phyloP scores from a whole-genome alignment of 2,888 invertebrate species.

The Hetaerina titia region DNA sequence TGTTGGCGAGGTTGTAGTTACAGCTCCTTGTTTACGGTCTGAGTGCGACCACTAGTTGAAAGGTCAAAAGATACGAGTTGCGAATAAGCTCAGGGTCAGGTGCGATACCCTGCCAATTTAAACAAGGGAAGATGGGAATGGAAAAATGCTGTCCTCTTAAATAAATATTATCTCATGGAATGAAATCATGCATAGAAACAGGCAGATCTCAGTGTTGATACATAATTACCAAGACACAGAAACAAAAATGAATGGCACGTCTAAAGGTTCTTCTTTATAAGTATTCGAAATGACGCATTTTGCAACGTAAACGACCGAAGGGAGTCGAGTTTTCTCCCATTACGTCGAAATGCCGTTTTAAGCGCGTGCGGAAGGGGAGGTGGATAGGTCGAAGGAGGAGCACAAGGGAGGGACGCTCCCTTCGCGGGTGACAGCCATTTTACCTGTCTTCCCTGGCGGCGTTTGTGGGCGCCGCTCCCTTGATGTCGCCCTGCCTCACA shows the following conservation, averaged over 20 bases:
- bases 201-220: no score
- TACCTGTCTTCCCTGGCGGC: conserved; percentile 13
- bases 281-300: background rate
- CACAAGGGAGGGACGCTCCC: background rate
- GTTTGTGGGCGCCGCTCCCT: conserved; percentile 20
- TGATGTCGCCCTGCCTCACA: background rate
- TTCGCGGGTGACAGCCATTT: background rate
- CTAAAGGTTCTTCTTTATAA: background rate
- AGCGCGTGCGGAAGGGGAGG: background rate
- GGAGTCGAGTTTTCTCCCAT: background rate
- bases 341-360: background rate
- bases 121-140: background rate
- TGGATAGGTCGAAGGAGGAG: background rate
- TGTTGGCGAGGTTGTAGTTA: no score
- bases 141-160: background rate
- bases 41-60: no score
- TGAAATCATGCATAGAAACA: no score
- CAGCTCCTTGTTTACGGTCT: no score
- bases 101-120: no score
- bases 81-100: no score
- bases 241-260: background rate
- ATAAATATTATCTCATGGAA: no score
- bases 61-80: no score
- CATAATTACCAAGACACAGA: no score
- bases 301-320: background rate